phyloP scores from a whole-genome alignment of 2,888 invertebrate species.

The Hemaris fuciformis region DNA sequence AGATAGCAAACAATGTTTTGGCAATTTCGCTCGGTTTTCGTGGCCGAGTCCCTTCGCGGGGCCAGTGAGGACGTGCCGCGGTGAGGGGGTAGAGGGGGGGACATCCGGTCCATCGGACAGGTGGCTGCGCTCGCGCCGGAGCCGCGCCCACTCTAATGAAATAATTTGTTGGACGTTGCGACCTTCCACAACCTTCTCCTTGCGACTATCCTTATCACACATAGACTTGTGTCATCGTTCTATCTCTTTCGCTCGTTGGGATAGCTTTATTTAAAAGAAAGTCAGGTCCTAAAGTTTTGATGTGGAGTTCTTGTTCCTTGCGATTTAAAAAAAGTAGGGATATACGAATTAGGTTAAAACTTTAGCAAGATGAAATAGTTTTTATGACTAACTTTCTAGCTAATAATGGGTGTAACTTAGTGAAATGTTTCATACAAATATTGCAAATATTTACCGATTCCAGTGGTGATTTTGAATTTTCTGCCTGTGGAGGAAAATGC shows the following conservation, averaged over 20 bases:
- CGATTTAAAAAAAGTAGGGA: not conserved
- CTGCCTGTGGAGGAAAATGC: no score
- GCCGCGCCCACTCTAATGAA: conserved; percentile 72
- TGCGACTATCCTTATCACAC: conserved; percentile 39
- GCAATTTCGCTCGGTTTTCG: not conserved
- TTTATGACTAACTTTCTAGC: no score
- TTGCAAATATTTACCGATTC: no score
- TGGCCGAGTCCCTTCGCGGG: conserved; percentile 18
- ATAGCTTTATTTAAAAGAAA: conserved; percentile 1
- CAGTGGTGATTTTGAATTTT: no score
- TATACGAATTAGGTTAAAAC: no score
- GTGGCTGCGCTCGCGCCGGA: conserved; percentile 56
- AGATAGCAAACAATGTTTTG: no score
- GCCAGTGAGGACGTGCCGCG: conserved; percentile 17
- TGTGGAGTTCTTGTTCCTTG: not conserved
- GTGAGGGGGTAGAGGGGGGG: conserved; percentile 53
- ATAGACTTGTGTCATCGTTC: conserved; percentile 2
- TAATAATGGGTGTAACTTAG: no score
- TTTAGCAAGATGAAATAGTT: no score
- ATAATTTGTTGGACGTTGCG: conserved; percentile 67
- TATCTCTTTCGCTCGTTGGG: conserved; percentile 23
- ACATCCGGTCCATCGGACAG: conserved; percentile 74
- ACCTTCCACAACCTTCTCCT: conserved; percentile 72
- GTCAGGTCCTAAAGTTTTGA: not conserved
- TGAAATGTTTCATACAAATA: no score